phyloP scores from a whole-genome alignment of 1,140 invertebrate genomes.

The Drosophila tristis region DNA sequence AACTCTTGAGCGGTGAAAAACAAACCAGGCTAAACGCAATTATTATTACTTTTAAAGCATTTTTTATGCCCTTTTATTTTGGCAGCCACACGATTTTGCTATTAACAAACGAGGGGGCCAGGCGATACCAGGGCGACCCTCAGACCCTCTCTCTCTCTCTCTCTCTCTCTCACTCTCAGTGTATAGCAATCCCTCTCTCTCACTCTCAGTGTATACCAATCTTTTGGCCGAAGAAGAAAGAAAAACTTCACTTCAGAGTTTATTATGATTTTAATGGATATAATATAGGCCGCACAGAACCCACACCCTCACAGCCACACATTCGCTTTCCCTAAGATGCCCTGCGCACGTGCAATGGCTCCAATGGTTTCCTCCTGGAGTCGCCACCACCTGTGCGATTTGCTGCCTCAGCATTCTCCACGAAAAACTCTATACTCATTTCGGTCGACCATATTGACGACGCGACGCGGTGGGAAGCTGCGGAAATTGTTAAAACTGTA shows the following conservation, averaged over 20 bases:
- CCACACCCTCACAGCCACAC: conserved; percentile 4
- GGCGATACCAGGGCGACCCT: too few species aligned
- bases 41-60: conserved; percentile 83
- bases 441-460: conserved; percentile 42
- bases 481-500: conserved; percentile 84
- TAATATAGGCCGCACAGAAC: conserved; percentile 53
- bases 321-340: background rate
- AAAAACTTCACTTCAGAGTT: conserved; percentile 52
- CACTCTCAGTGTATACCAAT: conserved; percentile 45
- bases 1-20: conserved; percentile 7
- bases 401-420: conserved; percentile 59
- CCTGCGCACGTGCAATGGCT: conserved; percentile 49
- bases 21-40: conserved; percentile 73
- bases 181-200: background rate
- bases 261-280: conserved; percentile 80
- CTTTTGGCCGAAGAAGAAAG: conserved; percentile 23
- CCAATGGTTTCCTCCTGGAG: conserved; percentile 19
- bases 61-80: conserved; percentile 78
- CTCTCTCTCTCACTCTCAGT: background rate
- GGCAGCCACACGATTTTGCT: conserved; percentile 73
- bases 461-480: conserved; percentile 6
- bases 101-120: conserved; percentile 53
- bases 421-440: conserved; percentile 14
- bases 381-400: conserved; percentile 75
- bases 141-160: conserved; percentile 6